Base-by-base conservation (phyloP, 2,888 invertebrate genomes). In the Lithosia quadra region DNA sequence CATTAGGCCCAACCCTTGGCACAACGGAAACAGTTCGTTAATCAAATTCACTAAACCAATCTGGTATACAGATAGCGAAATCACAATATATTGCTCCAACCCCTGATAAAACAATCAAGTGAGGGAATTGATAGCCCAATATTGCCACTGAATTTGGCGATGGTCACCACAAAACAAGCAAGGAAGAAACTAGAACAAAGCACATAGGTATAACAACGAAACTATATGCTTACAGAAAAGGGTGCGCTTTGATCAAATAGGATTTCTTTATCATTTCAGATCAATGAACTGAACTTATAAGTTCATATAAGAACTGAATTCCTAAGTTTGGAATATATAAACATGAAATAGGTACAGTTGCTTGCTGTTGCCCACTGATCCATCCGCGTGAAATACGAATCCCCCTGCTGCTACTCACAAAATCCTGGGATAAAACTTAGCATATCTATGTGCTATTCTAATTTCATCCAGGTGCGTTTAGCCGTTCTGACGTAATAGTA, bases 1-100 rank as follows among this genome's bases (percentile, higher is more conserved):
- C 78, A 85, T 89, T 89, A 86, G 80, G 82, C 83, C 88, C 88
- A 92, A 92, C 93, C 93, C 93, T 93, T 92, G 84, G 87, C 84
- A 76, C 76, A 72, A 75, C 83, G 87, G 86, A 87, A 90, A 88
- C 88, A 87, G 88, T 88, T 84, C 86, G 88, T 91, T 93, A 92
- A 93, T 93, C 93, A 91, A 92, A 92, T 91, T 90, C 89, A 88
- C 90, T 90, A 86, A 88, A 87, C 90, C 92, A 91, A 92, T 92
- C 88, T 90, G 88, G 86, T 82, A 87, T 88, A 89, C 82, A 89
- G 91, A 92, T 91, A 92, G 85, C 85, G 82, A 86, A 89, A 90
- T 88, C 87, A 83, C 86, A 88, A 92, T 92, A 89, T 89, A 92
- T 88, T 86, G 87, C 86, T 82, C 72, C 72, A 79, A 72, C 79